Percentiles rank a stretch among this genome's conserved stretches.
phyloP scores from a whole-genome alignment of 2,113 vertebrate genomes.

The Melanostigma gelatinosum region DNA sequence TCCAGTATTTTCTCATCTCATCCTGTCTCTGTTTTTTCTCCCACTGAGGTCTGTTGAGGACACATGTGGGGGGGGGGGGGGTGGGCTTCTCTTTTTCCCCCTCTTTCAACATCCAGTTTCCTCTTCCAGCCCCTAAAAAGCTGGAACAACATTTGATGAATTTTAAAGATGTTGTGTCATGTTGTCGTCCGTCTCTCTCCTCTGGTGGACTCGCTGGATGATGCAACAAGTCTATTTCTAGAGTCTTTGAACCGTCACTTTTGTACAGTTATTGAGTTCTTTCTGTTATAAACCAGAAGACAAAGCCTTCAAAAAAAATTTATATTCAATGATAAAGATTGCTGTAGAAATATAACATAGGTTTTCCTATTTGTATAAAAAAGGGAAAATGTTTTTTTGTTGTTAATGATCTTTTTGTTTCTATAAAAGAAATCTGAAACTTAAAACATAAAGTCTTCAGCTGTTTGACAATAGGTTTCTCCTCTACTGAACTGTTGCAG shows the following conservation, averaged over 20 bases:
- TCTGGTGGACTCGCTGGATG: neutral
- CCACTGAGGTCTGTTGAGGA: conserved; percentile 45
- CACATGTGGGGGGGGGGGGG: neutral
- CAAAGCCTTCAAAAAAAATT: too few species aligned
- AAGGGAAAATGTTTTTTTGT: neutral
- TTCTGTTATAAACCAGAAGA: too few species aligned
- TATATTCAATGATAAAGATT: neutral
- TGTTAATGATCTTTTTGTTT: neutral
- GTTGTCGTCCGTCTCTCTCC: neutral
- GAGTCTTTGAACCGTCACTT: neutral
- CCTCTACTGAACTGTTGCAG: neutral
- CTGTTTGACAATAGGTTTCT: neutral
- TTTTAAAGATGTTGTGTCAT: neutral
- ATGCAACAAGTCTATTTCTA: neutral
- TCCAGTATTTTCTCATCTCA: conserved; percentile 9
- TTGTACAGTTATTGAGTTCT: neutral
- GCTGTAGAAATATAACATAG: neutral
- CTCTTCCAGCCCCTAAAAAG: neutral
- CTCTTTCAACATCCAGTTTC: neutral
- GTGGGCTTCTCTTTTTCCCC: neutral
- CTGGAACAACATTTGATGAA: neutral
- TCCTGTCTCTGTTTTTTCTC: conserved; percentile 20
- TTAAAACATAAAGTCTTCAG: neutral
- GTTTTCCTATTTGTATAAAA: neutral
- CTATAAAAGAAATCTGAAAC: neutral